Percentiles rank a stretch among this genome's conserved stretches.
Evolutionary conservation across 2,113 vertebrate species (phyloP).

Genomic region (Felis chaus): DNA sequence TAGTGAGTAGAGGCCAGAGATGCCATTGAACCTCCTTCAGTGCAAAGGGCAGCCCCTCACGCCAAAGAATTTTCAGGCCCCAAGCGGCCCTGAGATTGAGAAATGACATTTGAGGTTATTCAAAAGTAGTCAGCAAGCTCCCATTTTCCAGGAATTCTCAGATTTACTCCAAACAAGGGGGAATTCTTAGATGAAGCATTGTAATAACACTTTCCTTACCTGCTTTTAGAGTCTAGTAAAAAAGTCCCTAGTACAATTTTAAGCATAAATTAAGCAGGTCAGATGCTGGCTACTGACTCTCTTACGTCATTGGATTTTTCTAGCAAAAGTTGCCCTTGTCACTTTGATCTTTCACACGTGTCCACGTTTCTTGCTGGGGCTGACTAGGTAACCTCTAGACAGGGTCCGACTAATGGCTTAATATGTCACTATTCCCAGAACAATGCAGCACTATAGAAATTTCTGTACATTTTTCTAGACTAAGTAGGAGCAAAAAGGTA

Average conservation of each 20-base stretch:
- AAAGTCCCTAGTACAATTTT: neutral
- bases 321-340: neutral
- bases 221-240: neutral
- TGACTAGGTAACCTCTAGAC: neutral
- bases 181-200: neutral
- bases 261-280: neutral
- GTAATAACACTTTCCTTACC: neutral
- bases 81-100: neutral
- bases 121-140: neutral
- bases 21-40: too few species aligned
- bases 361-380: neutral
- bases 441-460: neutral
- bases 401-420: neutral
- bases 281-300: neutral
- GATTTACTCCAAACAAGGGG: neutral
- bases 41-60: neutral
- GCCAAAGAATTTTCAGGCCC: neutral
- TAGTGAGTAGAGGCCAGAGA: neutral
- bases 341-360: neutral
- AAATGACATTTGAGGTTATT: neutral
- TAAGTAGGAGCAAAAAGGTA: neutral
- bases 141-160: neutral
- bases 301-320: neutral
- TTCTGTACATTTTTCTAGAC: neutral
- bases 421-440: neutral